Percentiles rank a stretch among this genome's conserved stretches.
Evolutionary conservation across 2,797 vertebrate species (phyloP).

Genomic region (Champsocephalus gunnari): DNA sequence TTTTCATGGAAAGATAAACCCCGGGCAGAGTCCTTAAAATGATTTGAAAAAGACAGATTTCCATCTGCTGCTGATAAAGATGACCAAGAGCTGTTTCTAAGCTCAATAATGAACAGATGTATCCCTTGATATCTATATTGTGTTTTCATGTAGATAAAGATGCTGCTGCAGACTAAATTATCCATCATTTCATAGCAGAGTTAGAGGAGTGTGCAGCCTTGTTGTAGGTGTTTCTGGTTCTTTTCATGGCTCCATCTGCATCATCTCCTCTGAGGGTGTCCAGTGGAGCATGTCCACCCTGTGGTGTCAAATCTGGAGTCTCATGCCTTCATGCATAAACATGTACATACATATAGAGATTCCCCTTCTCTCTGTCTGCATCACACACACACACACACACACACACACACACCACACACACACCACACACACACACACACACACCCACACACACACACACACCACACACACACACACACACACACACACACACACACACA

Average conservation of each 20-base stretch:
- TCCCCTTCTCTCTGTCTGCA: neutral
- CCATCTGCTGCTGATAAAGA: neutral
- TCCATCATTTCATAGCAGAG: neutral
- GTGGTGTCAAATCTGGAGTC: conserved; percentile 67
- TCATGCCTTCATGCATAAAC: conserved; percentile 49
- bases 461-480: too few species aligned
- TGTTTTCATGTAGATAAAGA: neutral
- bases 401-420: too few species aligned
- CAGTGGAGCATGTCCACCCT: conserved; percentile 68
- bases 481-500: neutral
- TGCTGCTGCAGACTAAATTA: neutral
- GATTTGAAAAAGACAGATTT: neutral
- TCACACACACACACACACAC: neutral
- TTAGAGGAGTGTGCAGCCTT: conserved; percentile 6
- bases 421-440: too few species aligned
- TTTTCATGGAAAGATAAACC: conserved; percentile 14
- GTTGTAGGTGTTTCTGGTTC: conserved; percentile 7
- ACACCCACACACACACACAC: too few species aligned
- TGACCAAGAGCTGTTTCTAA: neutral
- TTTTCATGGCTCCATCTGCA: conserved; percentile 49
- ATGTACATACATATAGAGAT: conserved; percentile 26
- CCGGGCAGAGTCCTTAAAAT: neutral
- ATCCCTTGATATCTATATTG: neutral
- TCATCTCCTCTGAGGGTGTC: conserved; percentile 50
- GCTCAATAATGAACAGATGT: neutral